Evolutionary conservation across 2,113 vertebrate genomes (phyloP).

Genomic region (Suncus etruscus): DNA sequence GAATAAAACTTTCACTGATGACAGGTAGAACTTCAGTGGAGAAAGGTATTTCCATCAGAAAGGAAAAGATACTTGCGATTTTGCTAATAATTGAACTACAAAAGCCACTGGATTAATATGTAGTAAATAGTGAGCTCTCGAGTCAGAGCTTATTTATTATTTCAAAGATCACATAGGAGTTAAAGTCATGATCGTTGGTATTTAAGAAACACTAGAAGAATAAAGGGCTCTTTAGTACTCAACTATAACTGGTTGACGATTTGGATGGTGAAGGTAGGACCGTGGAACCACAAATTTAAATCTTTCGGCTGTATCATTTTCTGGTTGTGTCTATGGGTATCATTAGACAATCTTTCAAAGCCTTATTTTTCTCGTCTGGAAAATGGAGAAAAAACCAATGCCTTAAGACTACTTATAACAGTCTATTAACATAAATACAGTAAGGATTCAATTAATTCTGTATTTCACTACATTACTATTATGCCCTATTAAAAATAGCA

Average conservation of each 20-base stretch:
- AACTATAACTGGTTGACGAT: neutral
- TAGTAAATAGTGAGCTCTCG: neutral
- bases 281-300: neutral
- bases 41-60: neutral
- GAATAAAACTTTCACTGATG: slow-evolving; percentile 7
- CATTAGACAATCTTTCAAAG: neutral
- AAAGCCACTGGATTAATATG: neutral
- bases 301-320: neutral
- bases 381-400: neutral
- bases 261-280: neutral
- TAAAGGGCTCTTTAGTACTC: neutral
- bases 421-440: neutral
- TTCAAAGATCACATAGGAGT: neutral
- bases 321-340: neutral
- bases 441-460: neutral
- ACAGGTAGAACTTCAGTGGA: neutral
- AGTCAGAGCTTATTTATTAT: slow-evolving; percentile 37
- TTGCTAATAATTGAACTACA: neutral
- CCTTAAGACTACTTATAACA: too few species aligned
- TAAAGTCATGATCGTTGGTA: neutral
- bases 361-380: slow-evolving; percentile 21
- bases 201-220: neutral
- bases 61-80: neutral
- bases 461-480: too few species aligned
- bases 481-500: too few species aligned